Evolutionary conservation across 2,888 invertebrate species (phyloP).

Genomic region (Bedellia somnulentella): DNA sequence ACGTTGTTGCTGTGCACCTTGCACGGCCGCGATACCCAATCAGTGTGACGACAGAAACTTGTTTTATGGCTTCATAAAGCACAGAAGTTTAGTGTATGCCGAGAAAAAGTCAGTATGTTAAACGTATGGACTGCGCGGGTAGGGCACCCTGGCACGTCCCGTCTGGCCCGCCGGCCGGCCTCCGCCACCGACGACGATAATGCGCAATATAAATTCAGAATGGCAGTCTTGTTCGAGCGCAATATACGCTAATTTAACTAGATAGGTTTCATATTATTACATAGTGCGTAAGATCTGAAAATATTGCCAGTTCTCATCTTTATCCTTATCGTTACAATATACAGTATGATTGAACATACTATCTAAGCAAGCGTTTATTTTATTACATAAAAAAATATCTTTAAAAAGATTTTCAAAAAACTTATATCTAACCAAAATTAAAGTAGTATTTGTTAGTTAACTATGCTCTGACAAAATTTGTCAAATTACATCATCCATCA

Average conservation of each 20-base stretch:
- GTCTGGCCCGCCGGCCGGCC: slow-evolving; percentile 4
- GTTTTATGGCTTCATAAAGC: slow-evolving; percentile 27
- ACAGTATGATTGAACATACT: no score
- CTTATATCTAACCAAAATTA: no score
- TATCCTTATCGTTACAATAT: no score
- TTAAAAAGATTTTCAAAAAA: no score
- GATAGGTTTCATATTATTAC: background rate
- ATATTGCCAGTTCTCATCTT: no score
- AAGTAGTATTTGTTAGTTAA: no score
- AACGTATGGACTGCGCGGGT: slow-evolving; percentile 19
- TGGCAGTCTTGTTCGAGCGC: slow-evolving; percentile 22
- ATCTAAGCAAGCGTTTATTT: no score
- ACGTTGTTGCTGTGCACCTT: slow-evolving; percentile 24
- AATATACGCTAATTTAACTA: slow-evolving; percentile 6
- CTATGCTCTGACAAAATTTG: no score
- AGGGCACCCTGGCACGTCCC: slow-evolving; percentile 11
- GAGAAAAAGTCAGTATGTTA: slow-evolving; percentile 9
- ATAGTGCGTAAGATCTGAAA: slow-evolving; percentile 23
- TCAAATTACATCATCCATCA: no score
- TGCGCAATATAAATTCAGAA: slow-evolving; percentile 41
- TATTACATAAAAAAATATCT: no score
- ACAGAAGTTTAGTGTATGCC: slow-evolving; percentile 14
- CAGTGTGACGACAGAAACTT: slow-evolving; percentile 20
- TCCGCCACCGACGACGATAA: slow-evolving; percentile 24
- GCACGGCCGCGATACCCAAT: slow-evolving; percentile 16